These are phyloP conservation scores for Lordiphosa mommai DNA, from an alignment of 1,140 invertebrate genomes.

Conservation along the genomic window DNA sequence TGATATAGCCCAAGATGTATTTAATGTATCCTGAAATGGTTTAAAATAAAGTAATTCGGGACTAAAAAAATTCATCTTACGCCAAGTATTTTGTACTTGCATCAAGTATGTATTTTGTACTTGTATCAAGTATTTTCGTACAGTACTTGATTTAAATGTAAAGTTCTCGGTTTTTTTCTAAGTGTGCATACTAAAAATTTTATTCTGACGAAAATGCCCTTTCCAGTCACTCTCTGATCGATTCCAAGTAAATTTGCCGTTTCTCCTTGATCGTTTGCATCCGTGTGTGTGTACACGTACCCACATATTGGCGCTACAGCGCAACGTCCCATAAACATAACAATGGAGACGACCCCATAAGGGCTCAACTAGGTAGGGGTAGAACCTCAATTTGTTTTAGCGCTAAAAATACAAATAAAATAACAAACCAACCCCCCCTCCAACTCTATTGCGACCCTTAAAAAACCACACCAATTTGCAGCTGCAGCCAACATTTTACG, in stretches of 20 bases:
- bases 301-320: constrained; percentile 30
- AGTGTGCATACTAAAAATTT: no score
- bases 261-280: constrained; percentile 19
- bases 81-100: no score
- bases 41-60: no score
- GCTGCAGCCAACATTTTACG: constrained; percentile 67
- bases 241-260: constrained; percentile 9
- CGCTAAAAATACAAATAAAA: constrained; percentile 76
- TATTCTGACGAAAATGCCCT: no score
- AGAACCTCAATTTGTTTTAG: constrained; percentile 72
- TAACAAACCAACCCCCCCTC: constrained; percentile 10
- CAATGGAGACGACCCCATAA: constrained; percentile 23
- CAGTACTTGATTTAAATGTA: no score
- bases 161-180: no score
- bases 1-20: no score
- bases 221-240: no score
- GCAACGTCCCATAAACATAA: constrained; percentile 46
- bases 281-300: constrained; percentile 14
- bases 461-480: constrained; percentile 66
- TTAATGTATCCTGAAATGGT: no score
- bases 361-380: constrained; percentile 11
- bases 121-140: no score
- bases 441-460: constrained; percentile 12
- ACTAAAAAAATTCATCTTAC: no score
- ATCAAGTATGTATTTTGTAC: no score